Base-by-base conservation (phyloP, 2,888 invertebrate species). In the Clunio marinus region DNA sequence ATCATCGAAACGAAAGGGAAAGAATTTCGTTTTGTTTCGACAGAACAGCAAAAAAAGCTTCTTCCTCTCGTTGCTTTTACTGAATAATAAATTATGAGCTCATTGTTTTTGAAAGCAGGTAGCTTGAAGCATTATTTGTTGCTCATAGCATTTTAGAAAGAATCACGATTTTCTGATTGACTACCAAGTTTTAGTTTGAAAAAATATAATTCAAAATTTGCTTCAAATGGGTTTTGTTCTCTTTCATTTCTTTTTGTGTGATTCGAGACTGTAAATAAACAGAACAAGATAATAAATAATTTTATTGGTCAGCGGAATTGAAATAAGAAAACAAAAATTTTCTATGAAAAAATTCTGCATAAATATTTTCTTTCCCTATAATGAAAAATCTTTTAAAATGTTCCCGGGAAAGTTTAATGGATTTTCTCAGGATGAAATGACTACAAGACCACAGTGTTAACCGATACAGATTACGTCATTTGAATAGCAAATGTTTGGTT, bases 11-110 rank as follows among this genome's bases (percentile, higher is more conserved):
- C 27, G 41, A 60, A 24, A 28, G 13, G 32, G 35, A 28, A 15
- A 27, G 25, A 25, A 8, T 15, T n/a, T 24, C 10, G 13, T 27
- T 57, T 46, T 46, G 17, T 17, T 17, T 20, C 22, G 20, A 10
- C 17, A 20, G 25, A 25, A 13, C 13, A 2, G 13, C 57, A 15
- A 57, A 13, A 45, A 7, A 41, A 13, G 51, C 51, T 51, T 51
- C 51, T 51, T n/a, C 10, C 2, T 5, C 10, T 41, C 51, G 51
- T 22, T 51, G 20, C 41, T 10, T 5, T 10, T 15, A n/a, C 59
- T 25, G 7, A 41, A 63, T 28, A 4, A 63, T 63, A 63, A 63
- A 63, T 63, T 63, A 63, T 28, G 25, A 46, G 28, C 25, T 63
- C 45, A 46, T 63, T 63, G 63, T 63, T 22, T 63, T 45, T 8